A percentile compares a stretch with the other conserved stretches of the same genome.
These are phyloP conservation scores for Teinopalpus imperialis DNA, from an alignment of 2,888 invertebrate species.

Conservation along the genomic window DNA sequence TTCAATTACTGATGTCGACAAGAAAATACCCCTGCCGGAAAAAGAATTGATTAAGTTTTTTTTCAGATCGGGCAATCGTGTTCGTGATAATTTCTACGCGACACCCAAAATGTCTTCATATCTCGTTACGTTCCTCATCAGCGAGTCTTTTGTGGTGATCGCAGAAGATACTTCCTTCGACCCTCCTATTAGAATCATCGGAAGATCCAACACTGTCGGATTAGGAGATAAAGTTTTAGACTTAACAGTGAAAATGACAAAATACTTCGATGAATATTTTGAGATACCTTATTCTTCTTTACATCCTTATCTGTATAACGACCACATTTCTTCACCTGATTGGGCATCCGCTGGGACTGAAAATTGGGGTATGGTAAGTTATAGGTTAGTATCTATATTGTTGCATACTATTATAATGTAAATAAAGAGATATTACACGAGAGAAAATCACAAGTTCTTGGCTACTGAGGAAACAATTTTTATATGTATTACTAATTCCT, in stretches of 20 bases:
- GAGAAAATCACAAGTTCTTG: too few relatives aligned
- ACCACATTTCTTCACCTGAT: conserved; percentile 71
- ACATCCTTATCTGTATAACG: conserved; percentile 60
- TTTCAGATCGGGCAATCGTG: conserved; percentile 42
- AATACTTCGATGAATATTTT: conserved; percentile 62
- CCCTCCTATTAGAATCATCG: conserved; percentile 68
- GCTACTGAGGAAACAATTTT: too few relatives aligned
- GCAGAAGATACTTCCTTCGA: conserved; percentile 53
- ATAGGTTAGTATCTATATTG: conserved; percentile 52
- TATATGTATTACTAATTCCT: too few relatives aligned
- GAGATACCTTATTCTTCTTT: conserved; percentile 57
- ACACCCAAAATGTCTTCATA: conserved; percentile 91
- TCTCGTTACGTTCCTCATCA: conserved; percentile 90
- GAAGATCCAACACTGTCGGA: conserved; percentile 63
- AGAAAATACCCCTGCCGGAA: too few relatives aligned
- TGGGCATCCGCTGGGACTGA: conserved; percentile 77
- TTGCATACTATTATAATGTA: too few relatives aligned
- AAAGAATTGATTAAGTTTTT: too few relatives aligned
- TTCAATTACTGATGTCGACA: too few relatives aligned
- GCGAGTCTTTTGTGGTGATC: conserved; percentile 65
- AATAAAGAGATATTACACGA: too few relatives aligned
- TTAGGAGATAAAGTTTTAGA: conserved; percentile 57
- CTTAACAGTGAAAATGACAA: conserved; percentile 59
- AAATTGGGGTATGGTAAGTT: conserved; percentile 78
- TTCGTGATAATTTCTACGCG: conserved; percentile 62